Evolutionary conservation across 2,888 invertebrate genomes (phyloP), one percentile per base, ranked within the genome.

Genomic region (Pardosa pseudoannulata): DNA sequence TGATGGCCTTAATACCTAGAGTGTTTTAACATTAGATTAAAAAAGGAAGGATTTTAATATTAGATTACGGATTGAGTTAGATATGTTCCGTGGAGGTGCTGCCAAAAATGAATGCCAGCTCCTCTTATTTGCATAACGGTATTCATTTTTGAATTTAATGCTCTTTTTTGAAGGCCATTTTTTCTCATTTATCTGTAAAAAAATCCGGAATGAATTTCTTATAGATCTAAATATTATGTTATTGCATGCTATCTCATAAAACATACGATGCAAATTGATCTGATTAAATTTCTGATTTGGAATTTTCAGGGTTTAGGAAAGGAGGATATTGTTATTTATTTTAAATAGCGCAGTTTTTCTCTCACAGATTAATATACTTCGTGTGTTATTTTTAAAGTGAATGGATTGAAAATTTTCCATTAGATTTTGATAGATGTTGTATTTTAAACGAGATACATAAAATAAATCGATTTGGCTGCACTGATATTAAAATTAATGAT

Each of bases 131-230:
- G 83, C 83, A 85, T 85, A 85, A 78, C 68, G 67, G 83, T 85
- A 78, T 73, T 85, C 72, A 85, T 78, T 85, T n/a, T 85, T 85
- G 78, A 85, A 72, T 79, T 85, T 85, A 85, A 85, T 85, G 73
- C 73, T 70, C 50, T 31, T 56, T 27, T 29, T 29, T 67, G 27
- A 27, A 19, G 16, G 27, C 36, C 23, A 29, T 68, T 76, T 83
- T 70, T 75, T 82, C 62, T 29, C 36, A 67, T 67, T 31, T 32
- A 23, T 1, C 56, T 56, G 5, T 56, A 23, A 56, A 67, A 31
- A 62, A 27, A 36, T 5, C 5, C 9, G 9, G 72, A 78, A 68
- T 31, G 23, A 50, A 71, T 72, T 85, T 73, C 76, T 72, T 71
- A 71, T 56, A 78, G 36, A 85, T 85, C 36, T 85, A 85, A 85